A percentile compares a stretch with the other conserved stretches of the same genome.
phyloP scores from a whole-genome alignment of 1,140 invertebrate genomes.

The Catajapyx aquilonaris region DNA sequence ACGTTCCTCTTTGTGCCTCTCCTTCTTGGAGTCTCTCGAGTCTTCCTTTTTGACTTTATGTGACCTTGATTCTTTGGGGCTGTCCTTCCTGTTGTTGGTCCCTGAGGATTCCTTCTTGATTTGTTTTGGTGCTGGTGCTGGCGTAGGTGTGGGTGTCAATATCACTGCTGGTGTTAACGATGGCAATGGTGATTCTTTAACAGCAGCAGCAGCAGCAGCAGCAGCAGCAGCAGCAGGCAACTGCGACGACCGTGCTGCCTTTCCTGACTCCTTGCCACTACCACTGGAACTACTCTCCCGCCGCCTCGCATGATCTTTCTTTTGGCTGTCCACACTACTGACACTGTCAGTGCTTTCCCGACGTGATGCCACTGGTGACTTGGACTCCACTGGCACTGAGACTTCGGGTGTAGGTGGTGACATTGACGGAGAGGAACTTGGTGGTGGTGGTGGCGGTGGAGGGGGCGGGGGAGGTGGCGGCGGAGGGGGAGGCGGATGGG shows the following conservation, averaged over 20 bases:
- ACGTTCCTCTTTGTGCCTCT: conserved; percentile 1
- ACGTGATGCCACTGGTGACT: conserved; percentile 5
- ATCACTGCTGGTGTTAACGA: conserved; percentile 10
- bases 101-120: background rate
- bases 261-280: too few relatives aligned
- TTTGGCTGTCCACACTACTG: conserved; percentile 6
- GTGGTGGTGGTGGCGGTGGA: conserved; percentile 9
- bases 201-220: too few relatives aligned
- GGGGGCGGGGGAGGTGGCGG: conserved; percentile 14
- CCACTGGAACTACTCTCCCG: conserved; percentile 5
- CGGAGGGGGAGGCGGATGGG: conserved; percentile 8
- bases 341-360: conserved; percentile 1
- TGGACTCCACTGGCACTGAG: conserved; percentile 6
- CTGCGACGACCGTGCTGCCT: too few relatives aligned
- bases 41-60: background rate
- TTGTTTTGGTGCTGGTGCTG: background rate
- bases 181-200: too few relatives aligned
- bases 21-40: background rate
- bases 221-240: too few relatives aligned
- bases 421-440: conserved; percentile 5
- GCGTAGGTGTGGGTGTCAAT: conserved; percentile 12
- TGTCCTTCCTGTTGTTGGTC: background rate
- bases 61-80: background rate
- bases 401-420: conserved; percentile 2
- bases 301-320: conserved; percentile 6